phyloP scores from a whole-genome alignment of 1,140 invertebrate species.

The Polypedilum pembai region DNA sequence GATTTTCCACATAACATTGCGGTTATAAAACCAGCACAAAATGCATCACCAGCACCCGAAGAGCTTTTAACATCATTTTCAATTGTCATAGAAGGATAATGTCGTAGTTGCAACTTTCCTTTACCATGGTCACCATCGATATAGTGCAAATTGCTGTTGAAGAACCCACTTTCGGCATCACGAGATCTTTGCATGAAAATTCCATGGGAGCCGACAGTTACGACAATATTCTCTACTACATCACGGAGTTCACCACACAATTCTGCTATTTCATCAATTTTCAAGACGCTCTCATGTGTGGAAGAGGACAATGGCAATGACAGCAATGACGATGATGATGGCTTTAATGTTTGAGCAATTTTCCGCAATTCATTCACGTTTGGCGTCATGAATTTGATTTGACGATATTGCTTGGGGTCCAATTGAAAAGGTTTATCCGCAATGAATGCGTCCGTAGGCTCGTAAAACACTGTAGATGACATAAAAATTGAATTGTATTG shows the following conservation, averaged over 20 bases:
- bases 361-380: slow-evolving; percentile 61
- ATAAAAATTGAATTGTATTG: neutral
- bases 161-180: slow-evolving; percentile 32
- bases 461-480: slow-evolving; percentile 53
- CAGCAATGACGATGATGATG: neutral
- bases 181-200: slow-evolving; percentile 43
- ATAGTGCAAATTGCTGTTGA: neutral
- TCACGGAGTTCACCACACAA: slow-evolving; percentile 27
- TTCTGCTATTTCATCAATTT: neutral
- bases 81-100: slow-evolving; percentile 38
- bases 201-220: slow-evolving; percentile 51
- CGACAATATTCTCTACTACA: slow-evolving; percentile 48
- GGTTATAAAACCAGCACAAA: slow-evolving; percentile 52
- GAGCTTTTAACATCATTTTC: slow-evolving; percentile 48
- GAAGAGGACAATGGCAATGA: neutral
- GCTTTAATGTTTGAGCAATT: slow-evolving; percentile 44
- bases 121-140: slow-evolving; percentile 30
- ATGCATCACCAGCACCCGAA: slow-evolving; percentile 58
- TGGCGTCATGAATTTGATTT: slow-evolving; percentile 57
- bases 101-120: slow-evolving; percentile 42
- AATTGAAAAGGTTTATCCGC: slow-evolving; percentile 50
- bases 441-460: slow-evolving; percentile 57
- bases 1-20: slow-evolving; percentile 44
- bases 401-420: slow-evolving; percentile 34
- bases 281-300: neutral